Base-by-base conservation (phyloP, 1,140 invertebrate species). In the Ladona fulva region DNA sequence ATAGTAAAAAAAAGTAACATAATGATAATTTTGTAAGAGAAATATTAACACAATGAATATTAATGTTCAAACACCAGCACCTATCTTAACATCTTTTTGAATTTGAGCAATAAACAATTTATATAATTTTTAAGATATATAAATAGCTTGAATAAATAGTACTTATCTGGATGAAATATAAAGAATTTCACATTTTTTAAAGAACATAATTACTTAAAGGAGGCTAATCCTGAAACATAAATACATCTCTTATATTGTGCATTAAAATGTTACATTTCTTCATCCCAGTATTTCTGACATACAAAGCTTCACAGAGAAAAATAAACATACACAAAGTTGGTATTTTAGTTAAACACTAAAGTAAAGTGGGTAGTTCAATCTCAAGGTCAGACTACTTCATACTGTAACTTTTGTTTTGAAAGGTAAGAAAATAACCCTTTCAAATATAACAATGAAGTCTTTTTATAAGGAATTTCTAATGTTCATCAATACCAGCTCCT, bases 131-230 rank as follows among this genome's bases (percentile, higher is more conserved):
- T 66, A 19, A 6, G 14, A 66, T 3, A 66, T 66, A 66, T 66
- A 66, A 66, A 66, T 66, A 66, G 44, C 14, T 66, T 66, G n/a
- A 66, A 66, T 66, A 66, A 66, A 66, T 66, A 66, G n/a, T 12
- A 19, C 14, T 66, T 19, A 66, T 12, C 52, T 19, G 1, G 14
- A 66, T 19, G 5, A 22, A 22, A 19, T 16, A 19, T 6, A 66
- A 66, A 66, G n/a, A 19, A 22, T 66, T 19, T 66, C 12, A 66
- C n/a, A 16, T 66, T 66, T 22, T 19, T 16, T 19, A 12, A 66
- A 66, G 52, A 66, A 19, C n/a, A 3, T 66, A 66, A 66, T 16
- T 6, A 19, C 14, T 66, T 3, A 66, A 66, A 22, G 1, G 14
- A 16, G 14, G 52, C 3, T 66, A 19, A 66, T 22, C 12, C 52